Evolutionary conservation across 1,140 invertebrate species (phyloP), one percentile per base, ranked within the genome.

Genomic region (Diachasma alloeum): DNA sequence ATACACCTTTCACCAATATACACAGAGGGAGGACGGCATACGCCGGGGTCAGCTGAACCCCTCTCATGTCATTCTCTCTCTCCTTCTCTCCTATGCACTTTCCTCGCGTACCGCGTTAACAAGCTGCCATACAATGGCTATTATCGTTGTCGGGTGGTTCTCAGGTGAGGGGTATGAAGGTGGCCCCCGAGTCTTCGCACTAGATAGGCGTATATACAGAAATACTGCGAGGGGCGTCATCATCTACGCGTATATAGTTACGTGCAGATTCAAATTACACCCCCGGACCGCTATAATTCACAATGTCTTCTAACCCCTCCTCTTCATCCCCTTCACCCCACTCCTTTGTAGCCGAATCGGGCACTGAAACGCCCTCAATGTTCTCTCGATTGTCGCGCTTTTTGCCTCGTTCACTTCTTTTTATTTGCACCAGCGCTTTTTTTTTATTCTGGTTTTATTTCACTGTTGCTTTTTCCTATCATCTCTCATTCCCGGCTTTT

Each of bases 21-120:
- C n/a, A 73, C 36, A 37, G 8, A 9, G 53, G 37, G 31, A 19
- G 24, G 26, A 26, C 36, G 37, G 80, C 75, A 74, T 76, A 79
- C 74, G 70, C 77, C 74, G 76, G 80, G 74, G 78, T 81, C 78
- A 78, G 79, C 75, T 75, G 74, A 69, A 77, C 77, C 76, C 24
- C 59, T 42, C 31, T 15, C 59, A 10, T 68, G 22, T 13, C 66
- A 68, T 19, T 53, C 6, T 53, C 48, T 53, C 44, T 48, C 48
- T 53, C n/a, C 6, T 15, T 19, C 48, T 3, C 66, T 42, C 31
- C 5, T n/a, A 13, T 66, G 70, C 74, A 71, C 73, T 79, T 53
- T 73, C 69, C 72, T 81, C 78, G 75, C 78, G 78, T 83, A 80
- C 75, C 82, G 76, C 76, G 80, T 82, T 84, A 82, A 84, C 82